Conservation (phyloP, 1,140 invertebrate species). For the Aphaenogaster rudis region DNA sequence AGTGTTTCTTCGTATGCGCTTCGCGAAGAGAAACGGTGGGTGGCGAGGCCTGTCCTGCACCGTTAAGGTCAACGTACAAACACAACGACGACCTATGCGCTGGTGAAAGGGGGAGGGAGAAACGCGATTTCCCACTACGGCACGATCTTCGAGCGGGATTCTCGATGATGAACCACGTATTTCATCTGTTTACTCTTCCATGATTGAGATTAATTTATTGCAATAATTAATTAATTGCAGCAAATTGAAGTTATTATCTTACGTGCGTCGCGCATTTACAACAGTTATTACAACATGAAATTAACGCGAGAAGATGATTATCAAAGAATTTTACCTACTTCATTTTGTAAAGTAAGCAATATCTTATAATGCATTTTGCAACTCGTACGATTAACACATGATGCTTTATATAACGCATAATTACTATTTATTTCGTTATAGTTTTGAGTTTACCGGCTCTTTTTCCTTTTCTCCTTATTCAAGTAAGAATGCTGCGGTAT, state of each 20-base stretch:
- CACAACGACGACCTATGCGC: constrained; percentile 45
- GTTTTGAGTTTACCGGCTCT: background rate
- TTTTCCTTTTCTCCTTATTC: background rate
- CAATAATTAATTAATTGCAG: background rate
- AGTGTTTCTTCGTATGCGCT: constrained; percentile 75
- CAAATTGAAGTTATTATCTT: background rate
- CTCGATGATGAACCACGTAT: background rate
- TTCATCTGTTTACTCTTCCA: background rate
- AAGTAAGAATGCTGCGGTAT: background rate
- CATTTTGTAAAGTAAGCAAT: background rate
- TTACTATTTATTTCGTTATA: background rate
- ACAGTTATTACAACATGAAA: background rate
- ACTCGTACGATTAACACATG: background rate
- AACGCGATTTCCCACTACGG: constrained; percentile 24
- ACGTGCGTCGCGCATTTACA: background rate
- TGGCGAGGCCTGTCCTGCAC: constrained; percentile 80
- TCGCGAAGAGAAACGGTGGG: constrained; percentile 76
- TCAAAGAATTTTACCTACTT: background rate
- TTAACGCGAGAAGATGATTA: background rate
- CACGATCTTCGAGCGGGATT: background rate
- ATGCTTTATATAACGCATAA: background rate
- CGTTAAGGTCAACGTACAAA: constrained; percentile 84
- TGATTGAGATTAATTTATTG: background rate
- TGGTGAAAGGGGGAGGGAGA: background rate
- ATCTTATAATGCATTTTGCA: constrained; percentile 2